Evolutionary conservation across 1,140 invertebrate genomes (phyloP).

Genomic region (Triops cancriformis): DNA sequence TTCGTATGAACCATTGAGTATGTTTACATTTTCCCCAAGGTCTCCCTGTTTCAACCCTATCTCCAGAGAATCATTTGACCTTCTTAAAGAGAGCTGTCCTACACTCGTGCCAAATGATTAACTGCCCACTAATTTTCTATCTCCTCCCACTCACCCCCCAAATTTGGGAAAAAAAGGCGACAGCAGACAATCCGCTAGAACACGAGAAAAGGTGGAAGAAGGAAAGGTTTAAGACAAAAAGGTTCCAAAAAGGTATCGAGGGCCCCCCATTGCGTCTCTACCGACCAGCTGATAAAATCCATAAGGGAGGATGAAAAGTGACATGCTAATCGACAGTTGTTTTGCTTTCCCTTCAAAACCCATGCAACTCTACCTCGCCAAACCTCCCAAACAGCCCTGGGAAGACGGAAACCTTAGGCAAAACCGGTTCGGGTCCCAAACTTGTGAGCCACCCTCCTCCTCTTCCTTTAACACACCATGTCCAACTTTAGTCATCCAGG

Average conservation of each 20-base stretch:
- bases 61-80: background rate
- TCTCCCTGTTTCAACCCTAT: background rate
- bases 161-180: background rate
- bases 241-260: background rate
- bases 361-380: background rate
- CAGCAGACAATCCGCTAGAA: background rate
- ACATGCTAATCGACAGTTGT: constrained; percentile 14
- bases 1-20: background rate
- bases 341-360: background rate
- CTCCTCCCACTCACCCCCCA: background rate
- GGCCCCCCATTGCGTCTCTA: background rate
- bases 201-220: background rate
- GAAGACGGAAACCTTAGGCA: background rate
- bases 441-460: background rate
- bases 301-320: constrained; percentile 9
- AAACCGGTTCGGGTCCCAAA: constrained; percentile 1
- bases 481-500: constrained; percentile 9
- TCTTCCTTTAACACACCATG: background rate
- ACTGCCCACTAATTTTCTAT: background rate
- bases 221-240: constrained; percentile 8
- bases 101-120: constrained; percentile 6
- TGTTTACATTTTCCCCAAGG: background rate
- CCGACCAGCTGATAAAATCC: constrained; percentile 5
- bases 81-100: background rate
- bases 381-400: background rate